A percentile compares a stretch with the other conserved stretches of the same genome.
These are phyloP conservation scores for Scytalopus superciliaris DNA, from an alignment of 2,113 vertebrate species.

Conservation along the genomic window DNA sequence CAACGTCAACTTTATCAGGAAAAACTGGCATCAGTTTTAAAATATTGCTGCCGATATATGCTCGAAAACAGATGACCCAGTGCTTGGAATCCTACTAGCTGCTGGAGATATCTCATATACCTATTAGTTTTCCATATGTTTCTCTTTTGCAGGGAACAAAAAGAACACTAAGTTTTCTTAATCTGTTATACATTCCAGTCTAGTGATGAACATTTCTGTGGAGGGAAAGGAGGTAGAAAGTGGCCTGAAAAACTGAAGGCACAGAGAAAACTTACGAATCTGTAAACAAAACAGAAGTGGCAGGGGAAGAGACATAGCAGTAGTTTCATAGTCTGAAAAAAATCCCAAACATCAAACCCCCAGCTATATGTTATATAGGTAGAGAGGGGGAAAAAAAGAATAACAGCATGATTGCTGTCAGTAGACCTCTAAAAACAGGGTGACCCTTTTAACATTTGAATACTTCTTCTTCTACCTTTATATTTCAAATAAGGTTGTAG, in stretches of 20 bases:
- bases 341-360: accelerated
- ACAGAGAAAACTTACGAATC: neutral
- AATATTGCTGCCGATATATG: neutral
- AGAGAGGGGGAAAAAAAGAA: accelerated
- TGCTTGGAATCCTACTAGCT: neutral
- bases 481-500: neutral
- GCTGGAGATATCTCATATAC: neutral
- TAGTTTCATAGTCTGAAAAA: neutral
- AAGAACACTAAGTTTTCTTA: neutral
- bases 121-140: neutral
- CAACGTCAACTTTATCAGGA: accelerated
- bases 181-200: accelerated
- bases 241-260: neutral
- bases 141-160: neutral
- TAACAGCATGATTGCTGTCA: neutral
- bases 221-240: neutral
- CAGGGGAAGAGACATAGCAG: accelerated
- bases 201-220: neutral
- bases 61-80: neutral
- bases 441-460: neutral
- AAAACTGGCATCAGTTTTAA: neutral
- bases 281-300: neutral
- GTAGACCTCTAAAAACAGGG: neutral
- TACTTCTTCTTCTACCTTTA: neutral
- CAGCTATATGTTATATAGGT: neutral